A percentile compares a stretch with the other conserved stretches of the same genome.
Conservation (phyloP, 2,888 invertebrate species). For the Trachelus stipa region DNA sequence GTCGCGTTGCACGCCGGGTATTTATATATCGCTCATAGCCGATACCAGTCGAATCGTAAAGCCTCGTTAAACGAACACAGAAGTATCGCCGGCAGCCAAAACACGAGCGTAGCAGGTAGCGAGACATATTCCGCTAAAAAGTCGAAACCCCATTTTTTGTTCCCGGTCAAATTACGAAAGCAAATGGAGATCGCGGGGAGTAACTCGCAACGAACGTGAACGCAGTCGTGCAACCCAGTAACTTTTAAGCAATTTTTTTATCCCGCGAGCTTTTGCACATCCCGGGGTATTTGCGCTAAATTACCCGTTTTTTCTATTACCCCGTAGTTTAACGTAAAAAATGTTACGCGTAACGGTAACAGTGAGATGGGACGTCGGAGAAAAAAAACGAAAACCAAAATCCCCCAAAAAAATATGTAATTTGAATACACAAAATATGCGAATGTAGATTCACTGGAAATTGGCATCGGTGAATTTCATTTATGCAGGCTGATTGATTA, state of each 20-base stretch:
- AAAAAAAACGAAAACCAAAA: too few species aligned
- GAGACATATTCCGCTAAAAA: neutral
- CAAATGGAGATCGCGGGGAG: neutral
- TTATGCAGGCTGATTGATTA: neutral
- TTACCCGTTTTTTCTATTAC: neutral
- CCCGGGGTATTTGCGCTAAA: neutral
- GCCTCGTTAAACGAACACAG: neutral
- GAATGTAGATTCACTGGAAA: neutral
- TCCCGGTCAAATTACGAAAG: neutral
- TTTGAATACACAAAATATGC: neutral
- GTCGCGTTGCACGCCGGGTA: neutral
- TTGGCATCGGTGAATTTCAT: neutral
- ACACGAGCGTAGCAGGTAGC: neutral
- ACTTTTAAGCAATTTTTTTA: neutral
- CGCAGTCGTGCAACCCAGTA: neutral
- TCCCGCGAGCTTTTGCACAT: neutral
- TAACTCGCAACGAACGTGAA: neutral
- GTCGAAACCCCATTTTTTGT: neutral
- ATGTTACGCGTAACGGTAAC: neutral
- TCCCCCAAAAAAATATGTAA: too few species aligned
- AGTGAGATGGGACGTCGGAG: neutral
- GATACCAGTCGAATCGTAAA: neutral
- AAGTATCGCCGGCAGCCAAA: neutral
- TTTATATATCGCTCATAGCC: neutral
- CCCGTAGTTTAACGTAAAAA: neutral